Evolutionary conservation across 2,113 vertebrate genomes (phyloP).

Genomic region (Odocoileus virginianus): DNA sequence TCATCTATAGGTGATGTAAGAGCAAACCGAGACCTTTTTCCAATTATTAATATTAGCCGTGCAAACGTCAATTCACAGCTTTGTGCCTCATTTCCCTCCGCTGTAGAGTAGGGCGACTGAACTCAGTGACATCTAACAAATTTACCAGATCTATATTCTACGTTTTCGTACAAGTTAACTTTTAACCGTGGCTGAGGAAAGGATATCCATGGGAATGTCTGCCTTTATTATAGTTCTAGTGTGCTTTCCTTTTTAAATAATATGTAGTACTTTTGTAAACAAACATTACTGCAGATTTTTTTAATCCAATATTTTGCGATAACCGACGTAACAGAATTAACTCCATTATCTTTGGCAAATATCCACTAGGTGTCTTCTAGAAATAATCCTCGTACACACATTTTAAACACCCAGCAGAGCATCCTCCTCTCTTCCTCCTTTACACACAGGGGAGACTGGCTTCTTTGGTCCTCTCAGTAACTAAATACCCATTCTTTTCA

Average conservation of each 20-base stretch:
- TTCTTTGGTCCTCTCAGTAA: constrained; percentile 59
- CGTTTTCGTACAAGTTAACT: not conserved
- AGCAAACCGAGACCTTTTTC: not conserved
- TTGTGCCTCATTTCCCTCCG: not conserved
- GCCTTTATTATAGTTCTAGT: not conserved
- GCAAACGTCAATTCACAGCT: not conserved
- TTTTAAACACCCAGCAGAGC: constrained; percentile 51
- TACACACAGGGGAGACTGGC: not conserved
- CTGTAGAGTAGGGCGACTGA: not conserved
- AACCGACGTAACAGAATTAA: not conserved
- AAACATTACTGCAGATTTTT: not conserved
- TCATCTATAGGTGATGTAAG: not conserved
- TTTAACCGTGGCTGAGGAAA: not conserved
- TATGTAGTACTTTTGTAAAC: not conserved
- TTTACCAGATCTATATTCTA: not conserved
- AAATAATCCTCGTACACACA: not conserved
- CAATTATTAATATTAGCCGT: not conserved
- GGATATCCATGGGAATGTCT: not conserved
- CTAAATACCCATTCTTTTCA: constrained; percentile 47
- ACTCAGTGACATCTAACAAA: not conserved
- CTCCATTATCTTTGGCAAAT: not conserved
- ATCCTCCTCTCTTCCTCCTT: constrained; percentile 6
- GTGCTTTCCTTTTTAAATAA: not conserved
- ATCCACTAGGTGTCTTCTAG: not conserved
- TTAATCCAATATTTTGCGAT: not conserved